Base-by-base conservation (phyloP, 2,888 invertebrate species). In the Prosopocoilus inquinatus region DNA sequence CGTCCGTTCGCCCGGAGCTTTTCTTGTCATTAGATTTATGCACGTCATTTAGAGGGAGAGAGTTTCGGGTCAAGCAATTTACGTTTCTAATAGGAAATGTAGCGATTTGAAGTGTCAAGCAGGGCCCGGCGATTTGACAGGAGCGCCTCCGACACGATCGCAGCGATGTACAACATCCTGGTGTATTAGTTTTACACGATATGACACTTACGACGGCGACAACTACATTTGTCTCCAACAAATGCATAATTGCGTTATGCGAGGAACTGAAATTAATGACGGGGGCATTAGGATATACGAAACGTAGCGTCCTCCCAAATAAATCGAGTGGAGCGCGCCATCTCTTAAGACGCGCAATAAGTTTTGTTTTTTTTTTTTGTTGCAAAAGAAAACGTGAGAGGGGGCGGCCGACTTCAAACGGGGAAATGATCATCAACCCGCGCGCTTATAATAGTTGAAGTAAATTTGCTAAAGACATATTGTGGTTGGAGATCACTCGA, bases 41-140 rank as follows among this genome's bases (percentile, higher is more conserved):
- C 41, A 41, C 41, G 41, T 41, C 41, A 41, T 41, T 41, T 41
- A 41, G 16, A 41, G 41, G 41, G 41, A 9, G 41, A 9, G 41
- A 41, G 16, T 41, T 41, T 15, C 13, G 41, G 41, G 41, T 41
- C 41, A 41, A 41, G 41, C 41, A 41, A 41, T 41, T 41, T 41
- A 41, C 41, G 41, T 41, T 41, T 41, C 41, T 41, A 41, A 41
- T 41, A 41, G 41, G 41, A 41, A 41, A 41, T 41, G 41, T 41
- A 41, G 41, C 41, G 41, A 41, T 41, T 41, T 41, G 41, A 15
- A 41, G 41, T 41, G 41, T 41, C 41, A 15, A 12, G 41, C 15
- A 41, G 41, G 41, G 41, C 15, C 41, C 12, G 12, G 16, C 41
- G 41, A 15, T 41, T 41, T 41, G 41, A 41, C 41, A 41, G 41